These are phyloP conservation scores for Gorsachius magnificus DNA, from an alignment of 2,797 vertebrate genomes.

Conservation along the genomic window DNA sequence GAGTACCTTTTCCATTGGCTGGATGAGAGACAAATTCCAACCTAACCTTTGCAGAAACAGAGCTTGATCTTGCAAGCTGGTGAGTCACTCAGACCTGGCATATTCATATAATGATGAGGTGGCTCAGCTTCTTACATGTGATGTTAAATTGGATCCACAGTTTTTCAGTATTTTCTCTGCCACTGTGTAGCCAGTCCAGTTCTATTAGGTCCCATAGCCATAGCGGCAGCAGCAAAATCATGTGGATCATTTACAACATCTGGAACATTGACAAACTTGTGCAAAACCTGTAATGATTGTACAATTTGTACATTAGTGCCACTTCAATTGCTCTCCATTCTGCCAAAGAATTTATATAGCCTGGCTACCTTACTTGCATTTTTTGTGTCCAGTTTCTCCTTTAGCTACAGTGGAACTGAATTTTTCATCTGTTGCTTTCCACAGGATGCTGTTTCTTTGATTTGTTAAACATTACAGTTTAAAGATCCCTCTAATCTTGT, in stretches of 20 bases:
- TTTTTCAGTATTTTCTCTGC: background rate
- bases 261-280: conserved; percentile 56
- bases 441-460: background rate
- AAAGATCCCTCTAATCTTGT: background rate
- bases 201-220: background rate
- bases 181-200: background rate
- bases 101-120: background rate
- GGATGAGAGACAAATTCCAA: background rate
- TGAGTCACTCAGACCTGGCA: background rate
- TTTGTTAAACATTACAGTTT: background rate
- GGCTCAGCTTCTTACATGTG: background rate
- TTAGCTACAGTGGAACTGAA: background rate
- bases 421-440: background rate
- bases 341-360: conserved; percentile 9
- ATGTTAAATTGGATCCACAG: background rate
- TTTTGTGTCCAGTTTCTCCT: background rate
- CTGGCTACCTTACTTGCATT: background rate
- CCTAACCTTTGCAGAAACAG: background rate
- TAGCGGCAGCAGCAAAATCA: background rate
- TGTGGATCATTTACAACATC: conserved; percentile 35
- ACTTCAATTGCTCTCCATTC: conserved; percentile 21
- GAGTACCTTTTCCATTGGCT: background rate
- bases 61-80: background rate
- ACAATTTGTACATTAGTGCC: conserved; percentile 26
- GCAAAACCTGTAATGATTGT: conserved; percentile 39